A percentile compares a stretch with the other conserved stretches of the same genome.
Evolutionary conservation across 1,140 invertebrate genomes (phyloP).

Genomic region (Planococcus citri): DNA sequence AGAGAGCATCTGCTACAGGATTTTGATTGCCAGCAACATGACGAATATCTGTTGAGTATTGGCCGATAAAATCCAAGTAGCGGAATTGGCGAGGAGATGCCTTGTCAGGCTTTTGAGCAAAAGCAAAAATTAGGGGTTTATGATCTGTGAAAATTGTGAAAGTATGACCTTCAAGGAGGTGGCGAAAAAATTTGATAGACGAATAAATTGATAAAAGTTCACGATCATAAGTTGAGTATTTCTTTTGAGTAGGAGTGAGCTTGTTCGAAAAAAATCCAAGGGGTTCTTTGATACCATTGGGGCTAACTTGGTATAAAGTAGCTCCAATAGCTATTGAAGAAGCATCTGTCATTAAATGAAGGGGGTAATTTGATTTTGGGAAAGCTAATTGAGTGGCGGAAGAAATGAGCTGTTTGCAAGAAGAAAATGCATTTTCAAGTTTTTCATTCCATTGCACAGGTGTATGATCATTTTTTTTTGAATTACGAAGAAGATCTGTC

Average conservation of each 20-base stretch:
- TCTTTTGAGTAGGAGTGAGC: conserved; percentile 30
- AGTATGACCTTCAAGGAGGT: conserved; percentile 34
- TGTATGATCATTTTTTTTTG: conserved; percentile 29
- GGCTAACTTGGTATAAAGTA: conserved; percentile 24
- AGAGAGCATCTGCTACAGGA: neutral
- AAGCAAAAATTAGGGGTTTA: conserved; percentile 32
- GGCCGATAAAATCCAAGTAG: conserved; percentile 34
- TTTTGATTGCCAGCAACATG: conserved; percentile 31
- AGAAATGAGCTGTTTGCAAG: conserved; percentile 32
- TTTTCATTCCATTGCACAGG: conserved; percentile 14
- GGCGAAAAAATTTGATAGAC: conserved; percentile 34
- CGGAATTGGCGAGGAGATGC: too few relatives aligned
- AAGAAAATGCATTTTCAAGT: conserved; percentile 30
- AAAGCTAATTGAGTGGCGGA: conserved; percentile 26
- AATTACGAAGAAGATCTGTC: conserved; percentile 26
- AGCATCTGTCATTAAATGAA: conserved; percentile 26
- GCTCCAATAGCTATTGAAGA: conserved; percentile 27
- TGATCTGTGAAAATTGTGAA: conserved; percentile 35
- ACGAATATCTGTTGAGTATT: conserved; percentile 33
- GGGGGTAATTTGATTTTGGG: conserved; percentile 2
- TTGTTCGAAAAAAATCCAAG: conserved; percentile 35
- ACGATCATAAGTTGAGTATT: conserved; percentile 35
- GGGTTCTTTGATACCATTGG: conserved; percentile 27
- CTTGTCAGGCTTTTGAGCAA: conserved; percentile 30
- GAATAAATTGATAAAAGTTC: conserved; percentile 38